Evolutionary conservation across 2,888 invertebrate species (phyloP).

Genomic region (Archaeoteleia sp.): DNA sequence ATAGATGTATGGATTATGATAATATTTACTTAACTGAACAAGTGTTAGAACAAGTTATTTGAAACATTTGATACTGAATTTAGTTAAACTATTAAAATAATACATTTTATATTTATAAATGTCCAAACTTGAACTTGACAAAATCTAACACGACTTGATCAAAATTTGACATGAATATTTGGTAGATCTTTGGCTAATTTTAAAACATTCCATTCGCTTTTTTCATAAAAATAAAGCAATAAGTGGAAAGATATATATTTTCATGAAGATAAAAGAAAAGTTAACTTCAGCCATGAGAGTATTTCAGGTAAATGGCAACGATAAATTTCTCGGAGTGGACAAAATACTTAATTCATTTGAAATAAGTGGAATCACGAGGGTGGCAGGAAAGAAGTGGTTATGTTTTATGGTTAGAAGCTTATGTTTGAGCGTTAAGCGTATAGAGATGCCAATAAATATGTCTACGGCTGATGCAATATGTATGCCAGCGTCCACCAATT

Average conservation of each 20-base stretch:
- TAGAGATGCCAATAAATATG: slow-evolving; percentile 54
- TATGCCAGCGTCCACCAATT: slow-evolving; percentile 47
- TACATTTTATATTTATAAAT: too few species aligned
- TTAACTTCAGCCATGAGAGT: background rate
- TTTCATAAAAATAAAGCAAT: too few species aligned
- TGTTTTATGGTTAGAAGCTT: slow-evolving; percentile 38
- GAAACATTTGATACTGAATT: too few species aligned
- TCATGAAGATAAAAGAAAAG: background rate
- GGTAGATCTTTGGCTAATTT: too few species aligned
- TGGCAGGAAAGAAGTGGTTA: slow-evolving; percentile 43
- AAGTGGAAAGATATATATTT: background rate
- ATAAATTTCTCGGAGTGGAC: slow-evolving; percentile 24
- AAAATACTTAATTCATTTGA: slow-evolving; percentile 32
- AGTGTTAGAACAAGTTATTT: too few species aligned
- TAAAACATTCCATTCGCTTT: too few species aligned
- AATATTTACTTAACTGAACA: too few species aligned
- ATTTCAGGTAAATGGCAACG: slow-evolving; percentile 2
- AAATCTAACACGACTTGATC: too few species aligned
- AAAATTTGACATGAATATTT: too few species aligned
- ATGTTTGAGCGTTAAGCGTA: slow-evolving; percentile 48
- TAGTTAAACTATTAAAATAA: too few species aligned
- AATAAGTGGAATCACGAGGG: slow-evolving; percentile 32
- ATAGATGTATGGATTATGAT: too few species aligned
- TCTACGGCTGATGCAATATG: slow-evolving; percentile 52
- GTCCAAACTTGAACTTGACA: too few species aligned